Percentiles rank a stretch among this genome's conserved stretches.
phyloP scores from a whole-genome alignment of 2,888 invertebrate species.

The Coenonympha arcania region DNA sequence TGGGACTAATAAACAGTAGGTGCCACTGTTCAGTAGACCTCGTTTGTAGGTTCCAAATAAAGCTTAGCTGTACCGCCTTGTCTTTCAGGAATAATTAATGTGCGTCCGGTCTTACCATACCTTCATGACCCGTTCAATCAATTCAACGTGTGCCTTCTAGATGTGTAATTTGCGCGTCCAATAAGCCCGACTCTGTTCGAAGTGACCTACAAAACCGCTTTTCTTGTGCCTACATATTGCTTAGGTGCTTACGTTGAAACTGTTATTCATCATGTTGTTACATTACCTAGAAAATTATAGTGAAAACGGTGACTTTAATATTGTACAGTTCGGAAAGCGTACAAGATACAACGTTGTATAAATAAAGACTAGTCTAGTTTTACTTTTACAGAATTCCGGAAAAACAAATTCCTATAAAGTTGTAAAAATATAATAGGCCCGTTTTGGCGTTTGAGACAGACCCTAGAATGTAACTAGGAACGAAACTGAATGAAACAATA shows the following conservation, averaged over 20 bases:
- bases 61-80: too few relatives aligned
- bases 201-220: slow-evolving; percentile 15
- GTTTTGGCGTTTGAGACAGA: too few relatives aligned
- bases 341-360: too few relatives aligned
- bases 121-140: slow-evolving; percentile 23
- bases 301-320: background rate
- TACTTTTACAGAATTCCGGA: too few relatives aligned
- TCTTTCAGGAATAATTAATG: background rate
- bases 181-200: slow-evolving; percentile 14
- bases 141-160: slow-evolving; percentile 17
- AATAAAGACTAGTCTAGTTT: too few relatives aligned
- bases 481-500: too few relatives aligned
- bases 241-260: background rate
- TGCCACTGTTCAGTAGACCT: too few relatives aligned
- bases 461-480: too few relatives aligned
- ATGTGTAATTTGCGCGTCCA: slow-evolving; percentile 20
- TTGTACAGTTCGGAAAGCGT: background rate
- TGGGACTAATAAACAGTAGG: too few relatives aligned
- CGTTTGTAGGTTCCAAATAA: too few relatives aligned
- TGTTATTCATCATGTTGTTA: slow-evolving; percentile 4
- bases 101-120: slow-evolving; percentile 12
- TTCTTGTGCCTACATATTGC: background rate
- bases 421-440: too few relatives aligned
- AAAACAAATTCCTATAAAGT: too few relatives aligned
- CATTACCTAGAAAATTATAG: slow-evolving; percentile 2